Percentiles rank a stretch among this genome's conserved stretches.
Evolutionary conservation across 2,113 vertebrate species (phyloP).

Genomic region (Strigops habroptila): DNA sequence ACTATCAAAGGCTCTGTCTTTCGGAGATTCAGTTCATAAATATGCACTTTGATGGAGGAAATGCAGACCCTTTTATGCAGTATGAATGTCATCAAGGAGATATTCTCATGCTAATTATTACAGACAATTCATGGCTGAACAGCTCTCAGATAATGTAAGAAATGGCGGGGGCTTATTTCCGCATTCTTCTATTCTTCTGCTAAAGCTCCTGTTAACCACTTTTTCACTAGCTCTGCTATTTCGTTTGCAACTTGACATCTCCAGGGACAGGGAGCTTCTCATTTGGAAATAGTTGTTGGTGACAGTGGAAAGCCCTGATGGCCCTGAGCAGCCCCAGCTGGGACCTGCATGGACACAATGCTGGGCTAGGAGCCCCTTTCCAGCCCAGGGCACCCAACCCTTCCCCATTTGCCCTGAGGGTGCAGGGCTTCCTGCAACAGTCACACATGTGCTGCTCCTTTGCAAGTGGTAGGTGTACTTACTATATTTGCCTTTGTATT

Average conservation of each 20-base stretch:
- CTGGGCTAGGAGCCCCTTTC: not conserved
- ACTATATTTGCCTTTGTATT: not conserved
- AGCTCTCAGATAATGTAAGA: slow-evolving; percentile 49
- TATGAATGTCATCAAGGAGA: slow-evolving; percentile 73
- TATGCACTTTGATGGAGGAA: slow-evolving; percentile 71
- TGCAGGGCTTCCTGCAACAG: not conserved
- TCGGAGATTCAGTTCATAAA: slow-evolving; percentile 63
- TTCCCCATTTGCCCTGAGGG: not conserved
- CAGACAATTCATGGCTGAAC: slow-evolving; percentile 65
- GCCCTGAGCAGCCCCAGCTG: not conserved
- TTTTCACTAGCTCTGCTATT: slow-evolving; percentile 7
- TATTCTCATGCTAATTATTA: slow-evolving; percentile 75
- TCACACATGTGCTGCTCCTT: accelerated
- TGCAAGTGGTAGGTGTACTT: not conserved
- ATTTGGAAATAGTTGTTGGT: not conserved
- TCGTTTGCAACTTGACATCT: not conserved
- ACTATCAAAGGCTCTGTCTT: slow-evolving; percentile 47
- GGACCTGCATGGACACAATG: accelerated
- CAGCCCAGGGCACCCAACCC: not conserved
- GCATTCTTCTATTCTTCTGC: slow-evolving; percentile 3
- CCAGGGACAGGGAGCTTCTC: not conserved
- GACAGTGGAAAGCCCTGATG: accelerated
- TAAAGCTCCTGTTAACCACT: slow-evolving; percentile 34
- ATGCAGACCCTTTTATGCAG: slow-evolving; percentile 63
- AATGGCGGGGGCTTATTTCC: slow-evolving; percentile 3